phyloP scores from a whole-genome alignment of 1,140 invertebrate species.

The Temnothorax nylanderi region DNA sequence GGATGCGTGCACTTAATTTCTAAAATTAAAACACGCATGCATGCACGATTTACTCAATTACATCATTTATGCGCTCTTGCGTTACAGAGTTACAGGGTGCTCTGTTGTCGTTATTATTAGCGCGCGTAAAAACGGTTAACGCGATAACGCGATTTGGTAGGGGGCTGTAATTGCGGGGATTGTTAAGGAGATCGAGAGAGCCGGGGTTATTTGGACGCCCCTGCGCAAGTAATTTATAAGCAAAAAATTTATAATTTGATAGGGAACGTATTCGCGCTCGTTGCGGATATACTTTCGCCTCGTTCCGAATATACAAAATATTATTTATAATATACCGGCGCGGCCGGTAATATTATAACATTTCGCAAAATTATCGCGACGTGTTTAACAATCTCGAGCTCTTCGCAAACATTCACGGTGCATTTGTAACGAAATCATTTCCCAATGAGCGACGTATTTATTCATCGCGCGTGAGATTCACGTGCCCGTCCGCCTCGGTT shows the following conservation, averaged over 20 bases:
- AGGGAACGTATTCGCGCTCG: background rate
- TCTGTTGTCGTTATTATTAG: slow-evolving; percentile 33
- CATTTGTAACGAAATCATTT: slow-evolving; percentile 43
- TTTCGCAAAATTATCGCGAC: slow-evolving; percentile 51
- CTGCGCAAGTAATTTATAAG: background rate
- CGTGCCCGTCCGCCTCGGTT: background rate
- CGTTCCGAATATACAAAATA: slow-evolving; percentile 15
- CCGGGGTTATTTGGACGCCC: background rate
- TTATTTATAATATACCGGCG: background rate
- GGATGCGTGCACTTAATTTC: slow-evolving; percentile 26
- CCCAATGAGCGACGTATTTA: slow-evolving; percentile 31
- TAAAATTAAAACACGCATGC: slow-evolving; percentile 51
- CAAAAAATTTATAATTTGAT: slow-evolving; percentile 1
- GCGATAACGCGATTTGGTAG: slow-evolving; percentile 4
- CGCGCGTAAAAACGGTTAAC: slow-evolving; percentile 21
- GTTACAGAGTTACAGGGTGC: background rate
- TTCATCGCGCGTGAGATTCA: slow-evolving; percentile 22
- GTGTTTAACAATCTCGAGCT: slow-evolving; percentile 29
- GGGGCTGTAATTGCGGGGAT: slow-evolving; percentile 8
- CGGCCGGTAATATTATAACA: slow-evolving; percentile 22
- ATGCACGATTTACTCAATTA: slow-evolving; percentile 43
- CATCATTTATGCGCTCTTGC: slow-evolving; percentile 9
- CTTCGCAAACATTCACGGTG: slow-evolving; percentile 41
- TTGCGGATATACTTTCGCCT: background rate
- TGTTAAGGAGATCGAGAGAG: background rate